Percentiles rank a stretch among this genome's conserved stretches.
These are phyloP conservation scores for Agriopis aurantiaria DNA, from an alignment of 2,888 invertebrate genomes.

Conservation along the genomic window DNA sequence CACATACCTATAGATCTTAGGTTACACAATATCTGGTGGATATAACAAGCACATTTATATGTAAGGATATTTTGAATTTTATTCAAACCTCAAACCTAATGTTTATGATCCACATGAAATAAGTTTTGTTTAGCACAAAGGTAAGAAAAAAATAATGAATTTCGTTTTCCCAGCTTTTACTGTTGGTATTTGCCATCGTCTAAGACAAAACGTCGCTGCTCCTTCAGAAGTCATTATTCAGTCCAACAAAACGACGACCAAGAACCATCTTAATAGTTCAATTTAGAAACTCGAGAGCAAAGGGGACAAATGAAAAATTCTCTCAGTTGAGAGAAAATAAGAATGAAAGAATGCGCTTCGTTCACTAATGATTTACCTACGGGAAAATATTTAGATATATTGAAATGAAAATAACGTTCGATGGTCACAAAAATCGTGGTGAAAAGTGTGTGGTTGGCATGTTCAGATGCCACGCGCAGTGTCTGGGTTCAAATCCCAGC, in stretches of 20 bases:
- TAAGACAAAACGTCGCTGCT: constrained; percentile 24
- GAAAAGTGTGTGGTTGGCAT: no score
- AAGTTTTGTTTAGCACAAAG: neutral
- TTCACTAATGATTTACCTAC: constrained; percentile 23
- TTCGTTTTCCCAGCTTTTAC: constrained; percentile 4
- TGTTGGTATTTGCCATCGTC: constrained; percentile 22
- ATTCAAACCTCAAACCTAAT: no score
- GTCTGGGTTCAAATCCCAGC: no score
- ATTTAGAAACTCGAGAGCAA: constrained; percentile 36
- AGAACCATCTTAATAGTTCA: constrained; percentile 35
- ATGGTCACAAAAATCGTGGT: neutral
- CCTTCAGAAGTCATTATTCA: constrained; percentile 36
- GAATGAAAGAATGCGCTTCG: constrained; percentile 15
- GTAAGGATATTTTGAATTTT: no score
- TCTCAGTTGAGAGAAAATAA: constrained; percentile 32
- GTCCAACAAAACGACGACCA: constrained; percentile 26
- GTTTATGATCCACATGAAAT: no score
- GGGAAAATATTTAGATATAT: neutral
- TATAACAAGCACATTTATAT: no score
- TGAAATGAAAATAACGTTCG: neutral
- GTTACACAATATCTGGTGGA: no score
- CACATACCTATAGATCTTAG: no score
- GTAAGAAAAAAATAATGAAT: constrained; percentile 13
- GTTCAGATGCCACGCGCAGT: no score
- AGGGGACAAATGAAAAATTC: constrained; percentile 66